These are phyloP conservation scores for Acanthisitta chloris DNA, from an alignment of 2,113 vertebrate genomes.

Conservation along the genomic window DNA sequence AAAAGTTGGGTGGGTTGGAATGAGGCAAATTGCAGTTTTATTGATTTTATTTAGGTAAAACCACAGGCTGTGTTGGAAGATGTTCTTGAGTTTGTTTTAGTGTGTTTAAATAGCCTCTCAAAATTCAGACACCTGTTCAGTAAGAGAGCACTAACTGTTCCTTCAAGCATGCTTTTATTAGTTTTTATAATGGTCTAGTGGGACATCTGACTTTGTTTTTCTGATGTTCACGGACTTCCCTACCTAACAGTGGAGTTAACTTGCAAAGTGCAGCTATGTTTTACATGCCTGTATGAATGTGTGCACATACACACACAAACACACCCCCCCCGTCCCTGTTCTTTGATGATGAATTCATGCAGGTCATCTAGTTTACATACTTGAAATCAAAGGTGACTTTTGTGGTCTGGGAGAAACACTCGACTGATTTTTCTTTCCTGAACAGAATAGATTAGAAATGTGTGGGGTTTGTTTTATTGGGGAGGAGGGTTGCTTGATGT, in stretches of 20 bases:
- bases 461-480: neutral
- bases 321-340: neutral
- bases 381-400: neutral
- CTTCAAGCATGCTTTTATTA: neutral
- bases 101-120: neutral
- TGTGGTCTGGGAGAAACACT: neutral
- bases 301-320: neutral
- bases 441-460: neutral
- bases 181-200: neutral
- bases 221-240: neutral
- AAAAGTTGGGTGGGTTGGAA: neutral
- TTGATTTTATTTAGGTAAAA: neutral
- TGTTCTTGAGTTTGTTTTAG: neutral
- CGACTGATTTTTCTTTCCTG: neutral
- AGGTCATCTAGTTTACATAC: neutral
- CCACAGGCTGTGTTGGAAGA: neutral
- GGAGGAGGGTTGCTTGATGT: neutral
- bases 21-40: neutral
- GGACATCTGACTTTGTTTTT: neutral
- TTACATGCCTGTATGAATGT: accelerated
- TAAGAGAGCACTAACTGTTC: neutral
- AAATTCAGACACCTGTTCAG: neutral
- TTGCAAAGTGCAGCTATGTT: neutral
- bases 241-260: neutral
- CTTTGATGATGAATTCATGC: neutral